Percentiles rank a stretch among this genome's conserved stretches.
Conservation (phyloP, 1,140 invertebrate genomes). For the Rhysida immarginata region DNA sequence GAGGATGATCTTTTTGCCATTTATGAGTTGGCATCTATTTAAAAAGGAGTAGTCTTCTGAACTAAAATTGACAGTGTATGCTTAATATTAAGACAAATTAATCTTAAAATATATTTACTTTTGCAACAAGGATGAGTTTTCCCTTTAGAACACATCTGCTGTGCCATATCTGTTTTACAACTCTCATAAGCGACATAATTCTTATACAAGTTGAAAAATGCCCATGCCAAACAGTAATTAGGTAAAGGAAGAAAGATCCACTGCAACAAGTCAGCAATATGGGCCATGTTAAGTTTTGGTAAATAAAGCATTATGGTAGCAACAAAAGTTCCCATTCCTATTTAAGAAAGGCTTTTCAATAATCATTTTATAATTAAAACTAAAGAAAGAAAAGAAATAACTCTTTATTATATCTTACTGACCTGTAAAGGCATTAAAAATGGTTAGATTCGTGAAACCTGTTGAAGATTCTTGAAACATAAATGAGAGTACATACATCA, state of each 20-base stretch:
- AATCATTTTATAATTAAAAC: no score
- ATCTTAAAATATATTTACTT: no score
- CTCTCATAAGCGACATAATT: slow-evolving; percentile 20
- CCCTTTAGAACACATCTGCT: not conserved
- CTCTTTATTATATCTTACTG: slow-evolving; percentile 16
- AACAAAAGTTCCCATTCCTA: slow-evolving; percentile 48
- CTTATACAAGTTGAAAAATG: slow-evolving; percentile 38
- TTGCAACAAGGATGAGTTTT: slow-evolving; percentile 2
- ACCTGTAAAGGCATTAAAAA: slow-evolving; percentile 51
- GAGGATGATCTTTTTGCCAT: no score
- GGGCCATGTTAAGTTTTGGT: slow-evolving; percentile 36
- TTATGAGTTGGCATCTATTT: no score
- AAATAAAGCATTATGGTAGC: slow-evolving; percentile 20
- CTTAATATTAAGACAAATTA: no score
- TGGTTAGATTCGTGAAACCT: slow-evolving; percentile 50
- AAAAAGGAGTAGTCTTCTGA: no score
- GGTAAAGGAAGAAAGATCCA: slow-evolving; percentile 49
- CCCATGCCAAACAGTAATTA: slow-evolving; percentile 48
- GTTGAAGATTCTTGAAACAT: slow-evolving; percentile 46
- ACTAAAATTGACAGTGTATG: not conserved
- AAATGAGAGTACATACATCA: slow-evolving; percentile 45
- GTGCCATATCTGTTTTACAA: not conserved
- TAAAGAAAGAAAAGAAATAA: not conserved
- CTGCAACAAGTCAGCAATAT: slow-evolving; percentile 42
- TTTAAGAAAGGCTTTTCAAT: slow-evolving; percentile 43